Evolutionary conservation across 2,113 vertebrate species (phyloP).

Genomic region (Rhea pennata): DNA sequence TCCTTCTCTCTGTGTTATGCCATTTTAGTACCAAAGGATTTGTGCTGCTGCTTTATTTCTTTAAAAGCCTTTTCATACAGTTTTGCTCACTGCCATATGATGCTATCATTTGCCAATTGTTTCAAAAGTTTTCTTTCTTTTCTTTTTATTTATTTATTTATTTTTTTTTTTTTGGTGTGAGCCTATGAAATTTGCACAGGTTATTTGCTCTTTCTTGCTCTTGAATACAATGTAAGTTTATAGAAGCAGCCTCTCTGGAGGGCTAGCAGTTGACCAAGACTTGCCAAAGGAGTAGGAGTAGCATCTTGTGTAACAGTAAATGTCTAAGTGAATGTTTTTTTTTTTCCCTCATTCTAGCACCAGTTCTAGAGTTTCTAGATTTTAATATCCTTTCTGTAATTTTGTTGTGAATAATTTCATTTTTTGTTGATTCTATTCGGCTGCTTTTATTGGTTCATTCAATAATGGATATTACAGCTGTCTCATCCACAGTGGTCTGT

Average conservation of each 20-base stretch:
- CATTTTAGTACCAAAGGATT: not conserved
- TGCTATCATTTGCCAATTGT: not conserved
- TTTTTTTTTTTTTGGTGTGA: not conserved
- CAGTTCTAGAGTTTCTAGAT: not conserved
- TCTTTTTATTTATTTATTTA: not conserved
- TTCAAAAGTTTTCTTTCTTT: not conserved
- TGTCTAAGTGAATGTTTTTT: not conserved
- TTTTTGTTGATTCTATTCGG: not conserved
- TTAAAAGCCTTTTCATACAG: not conserved
- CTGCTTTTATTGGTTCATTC: not conserved
- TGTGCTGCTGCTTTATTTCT: not conserved
- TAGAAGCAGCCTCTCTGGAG: not conserved
- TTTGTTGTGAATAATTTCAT: not conserved
- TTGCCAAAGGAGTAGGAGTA: not conserved
- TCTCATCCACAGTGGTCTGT: not conserved
- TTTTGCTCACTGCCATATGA: not conserved
- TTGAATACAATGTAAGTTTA: not conserved
- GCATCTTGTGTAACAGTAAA: not conserved
- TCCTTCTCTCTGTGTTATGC: not conserved
- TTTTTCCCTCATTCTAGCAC: not conserved
- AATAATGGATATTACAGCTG: not conserved
- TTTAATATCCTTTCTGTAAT: accelerated
- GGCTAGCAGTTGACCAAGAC: not conserved
- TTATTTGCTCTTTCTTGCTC: not conserved
- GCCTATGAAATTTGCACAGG: not conserved